phyloP scores from a whole-genome alignment of 2,113 vertebrate species.

The Calyptommatus sinebrachiatus region DNA sequence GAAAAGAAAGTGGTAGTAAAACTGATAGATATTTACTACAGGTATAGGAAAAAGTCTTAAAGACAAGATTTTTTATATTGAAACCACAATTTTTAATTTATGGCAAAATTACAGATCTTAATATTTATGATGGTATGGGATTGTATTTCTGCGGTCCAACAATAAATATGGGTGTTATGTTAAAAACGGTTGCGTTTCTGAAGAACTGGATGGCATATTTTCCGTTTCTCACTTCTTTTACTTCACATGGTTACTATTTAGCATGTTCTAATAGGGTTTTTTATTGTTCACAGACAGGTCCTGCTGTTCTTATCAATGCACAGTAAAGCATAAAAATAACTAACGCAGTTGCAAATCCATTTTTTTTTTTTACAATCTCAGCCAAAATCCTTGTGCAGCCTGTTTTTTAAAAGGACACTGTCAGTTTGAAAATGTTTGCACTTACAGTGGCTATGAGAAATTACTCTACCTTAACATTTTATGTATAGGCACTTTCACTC shows the following conservation, averaged over 20 bases:
- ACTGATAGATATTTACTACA: neutral
- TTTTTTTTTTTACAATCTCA: slow-evolving; percentile 16
- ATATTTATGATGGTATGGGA: neutral
- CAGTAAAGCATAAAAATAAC: slow-evolving; percentile 1
- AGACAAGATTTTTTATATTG: no score
- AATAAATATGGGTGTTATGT: neutral
- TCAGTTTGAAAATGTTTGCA: slow-evolving; percentile 3
- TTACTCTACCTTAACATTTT: slow-evolving; percentile 23
- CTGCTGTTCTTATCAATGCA: neutral
- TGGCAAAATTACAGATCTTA: neutral
- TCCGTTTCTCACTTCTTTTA: neutral
- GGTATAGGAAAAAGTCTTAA: neutral
- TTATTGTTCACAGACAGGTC: neutral
- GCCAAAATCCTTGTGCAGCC: slow-evolving; percentile 2
- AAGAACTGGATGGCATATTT: neutral
- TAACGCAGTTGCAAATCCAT: neutral
- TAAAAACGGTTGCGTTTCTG: neutral
- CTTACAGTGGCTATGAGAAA: slow-evolving; percentile 28
- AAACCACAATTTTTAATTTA: neutral
- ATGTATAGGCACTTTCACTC: neutral
- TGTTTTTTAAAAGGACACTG: slow-evolving; percentile 23
- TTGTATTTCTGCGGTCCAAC: neutral
- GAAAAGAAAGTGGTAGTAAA: neutral
- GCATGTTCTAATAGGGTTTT: neutral
- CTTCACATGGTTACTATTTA: neutral